These are phyloP conservation scores for Magallana nippona DNA, from an alignment of 2,888 invertebrate genomes.

Conservation along the genomic window DNA sequence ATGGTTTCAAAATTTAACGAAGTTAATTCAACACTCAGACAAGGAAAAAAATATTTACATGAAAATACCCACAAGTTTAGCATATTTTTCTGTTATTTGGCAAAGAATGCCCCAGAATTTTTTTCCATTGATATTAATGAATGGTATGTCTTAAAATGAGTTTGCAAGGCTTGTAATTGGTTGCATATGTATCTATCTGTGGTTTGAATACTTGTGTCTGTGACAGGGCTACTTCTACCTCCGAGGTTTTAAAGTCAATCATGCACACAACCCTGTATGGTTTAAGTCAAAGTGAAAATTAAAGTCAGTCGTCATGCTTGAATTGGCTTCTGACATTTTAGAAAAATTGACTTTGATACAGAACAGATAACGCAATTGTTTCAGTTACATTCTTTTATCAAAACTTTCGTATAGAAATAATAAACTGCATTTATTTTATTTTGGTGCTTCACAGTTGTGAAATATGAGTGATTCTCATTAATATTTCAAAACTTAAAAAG, in stretches of 20 bases:
- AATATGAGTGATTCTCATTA: no score
- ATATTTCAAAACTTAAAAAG: no score
- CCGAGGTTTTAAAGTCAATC: background rate
- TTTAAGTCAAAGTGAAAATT: background rate
- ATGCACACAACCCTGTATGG: background rate
- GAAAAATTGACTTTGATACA: background rate
- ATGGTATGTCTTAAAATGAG: constrained; percentile 26
- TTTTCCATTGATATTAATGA: constrained; percentile 29
- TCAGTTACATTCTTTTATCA: no score
- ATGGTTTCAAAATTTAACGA: constrained; percentile 13
- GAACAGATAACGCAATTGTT: no score
- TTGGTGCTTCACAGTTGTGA: no score
- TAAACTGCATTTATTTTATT: no score
- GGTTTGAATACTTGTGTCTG: constrained; percentile 14
- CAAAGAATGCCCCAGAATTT: constrained; percentile 10
- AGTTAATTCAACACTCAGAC: constrained; percentile 17
- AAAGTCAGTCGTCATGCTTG: background rate
- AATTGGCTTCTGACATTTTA: background rate
- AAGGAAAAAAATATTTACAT: background rate
- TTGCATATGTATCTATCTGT: background rate
- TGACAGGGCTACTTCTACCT: constrained; percentile 2
- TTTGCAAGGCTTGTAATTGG: constrained; percentile 22
- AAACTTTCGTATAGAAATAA: no score
- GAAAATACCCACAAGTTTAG: background rate
- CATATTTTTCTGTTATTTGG: constrained; percentile 27